A percentile compares a stretch with the other conserved stretches of the same genome.
phyloP scores from a whole-genome alignment of 2,113 vertebrate species.

The Bubalus kerabau region DNA sequence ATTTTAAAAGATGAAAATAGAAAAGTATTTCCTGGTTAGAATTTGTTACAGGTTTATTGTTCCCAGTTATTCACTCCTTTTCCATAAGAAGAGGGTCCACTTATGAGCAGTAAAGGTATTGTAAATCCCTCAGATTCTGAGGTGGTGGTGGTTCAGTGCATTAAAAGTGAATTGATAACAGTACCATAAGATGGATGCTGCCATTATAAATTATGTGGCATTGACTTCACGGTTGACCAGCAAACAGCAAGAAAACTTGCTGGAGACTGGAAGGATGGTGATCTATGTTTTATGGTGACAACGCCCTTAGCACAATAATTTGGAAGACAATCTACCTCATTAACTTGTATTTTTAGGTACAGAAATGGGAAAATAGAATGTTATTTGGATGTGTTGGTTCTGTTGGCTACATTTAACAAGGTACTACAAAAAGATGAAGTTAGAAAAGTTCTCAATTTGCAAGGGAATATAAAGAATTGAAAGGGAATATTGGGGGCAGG shows the following conservation, averaged over 20 bases:
- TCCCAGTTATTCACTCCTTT: neutral
- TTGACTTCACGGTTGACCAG: neutral
- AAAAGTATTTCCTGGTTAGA: neutral
- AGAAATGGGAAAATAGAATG: neutral
- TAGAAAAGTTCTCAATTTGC: neutral
- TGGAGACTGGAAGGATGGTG: neutral
- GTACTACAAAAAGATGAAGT: neutral
- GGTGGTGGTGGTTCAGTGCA: neutral
- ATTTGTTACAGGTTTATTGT: neutral
- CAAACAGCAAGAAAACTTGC: neutral
- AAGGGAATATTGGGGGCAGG: neutral
- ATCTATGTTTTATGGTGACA: neutral
- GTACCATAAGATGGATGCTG: neutral
- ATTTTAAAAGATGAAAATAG: neutral
- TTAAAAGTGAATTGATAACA: neutral
- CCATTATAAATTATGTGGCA: neutral
- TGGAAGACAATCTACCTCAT: neutral
- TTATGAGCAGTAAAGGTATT: neutral
- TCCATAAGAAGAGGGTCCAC: neutral
- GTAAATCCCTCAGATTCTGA: neutral
- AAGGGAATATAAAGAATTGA: neutral
- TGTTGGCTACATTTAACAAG: neutral
- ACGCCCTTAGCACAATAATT: neutral
- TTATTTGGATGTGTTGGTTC: neutral
- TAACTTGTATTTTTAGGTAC: neutral